Conservation (phyloP, 2,113 vertebrate genomes). For the Pao palembangensis region DNA sequence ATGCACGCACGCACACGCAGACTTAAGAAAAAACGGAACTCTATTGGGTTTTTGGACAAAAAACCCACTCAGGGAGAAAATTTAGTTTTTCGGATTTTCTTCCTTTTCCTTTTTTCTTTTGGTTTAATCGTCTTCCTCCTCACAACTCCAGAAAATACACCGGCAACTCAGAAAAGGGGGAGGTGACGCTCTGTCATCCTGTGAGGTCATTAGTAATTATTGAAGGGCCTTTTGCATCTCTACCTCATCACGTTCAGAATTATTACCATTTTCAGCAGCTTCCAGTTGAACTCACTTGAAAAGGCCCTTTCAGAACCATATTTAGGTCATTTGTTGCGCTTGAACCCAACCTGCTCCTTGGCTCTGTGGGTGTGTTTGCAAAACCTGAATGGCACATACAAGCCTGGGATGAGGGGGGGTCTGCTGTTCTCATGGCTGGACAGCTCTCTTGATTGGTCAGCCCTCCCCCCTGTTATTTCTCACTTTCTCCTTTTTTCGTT, state of each 20-base stretch:
- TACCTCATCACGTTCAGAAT: slow-evolving; percentile 30
- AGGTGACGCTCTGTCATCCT: background rate
- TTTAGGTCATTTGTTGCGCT: slow-evolving; percentile 74
- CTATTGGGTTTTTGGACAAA: slow-evolving; percentile 60
- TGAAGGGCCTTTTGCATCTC: slow-evolving; percentile 55
- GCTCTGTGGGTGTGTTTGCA: slow-evolving; percentile 25
- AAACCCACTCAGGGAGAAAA: slow-evolving; percentile 74
- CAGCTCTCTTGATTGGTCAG: slow-evolving; percentile 28
- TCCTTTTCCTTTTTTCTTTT: slow-evolving; percentile 47
- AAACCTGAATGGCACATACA: slow-evolving; percentile 65
- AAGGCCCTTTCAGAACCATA: slow-evolving; percentile 67
- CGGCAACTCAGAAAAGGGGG: too few species aligned
- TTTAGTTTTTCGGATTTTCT: slow-evolving; percentile 67
- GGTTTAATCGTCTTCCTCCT: slow-evolving; percentile 50
- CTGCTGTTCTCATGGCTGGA: slow-evolving; percentile 59
- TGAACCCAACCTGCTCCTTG: slow-evolving; percentile 62
- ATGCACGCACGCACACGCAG: background rate
- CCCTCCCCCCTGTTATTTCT: slow-evolving; percentile 61
- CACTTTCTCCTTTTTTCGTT: slow-evolving; percentile 20
- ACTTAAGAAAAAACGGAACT: background rate
- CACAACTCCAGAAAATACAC: background rate
- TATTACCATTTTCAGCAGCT: slow-evolving; percentile 59
- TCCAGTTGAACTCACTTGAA: slow-evolving; percentile 49
- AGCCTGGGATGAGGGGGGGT: slow-evolving; percentile 57
- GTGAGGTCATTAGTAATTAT: slow-evolving; percentile 57